Evolutionary conservation across 2,797 vertebrate genomes (phyloP), one percentile per base, ranked within the genome.

Genomic region (Characodon lateralis): DNA sequence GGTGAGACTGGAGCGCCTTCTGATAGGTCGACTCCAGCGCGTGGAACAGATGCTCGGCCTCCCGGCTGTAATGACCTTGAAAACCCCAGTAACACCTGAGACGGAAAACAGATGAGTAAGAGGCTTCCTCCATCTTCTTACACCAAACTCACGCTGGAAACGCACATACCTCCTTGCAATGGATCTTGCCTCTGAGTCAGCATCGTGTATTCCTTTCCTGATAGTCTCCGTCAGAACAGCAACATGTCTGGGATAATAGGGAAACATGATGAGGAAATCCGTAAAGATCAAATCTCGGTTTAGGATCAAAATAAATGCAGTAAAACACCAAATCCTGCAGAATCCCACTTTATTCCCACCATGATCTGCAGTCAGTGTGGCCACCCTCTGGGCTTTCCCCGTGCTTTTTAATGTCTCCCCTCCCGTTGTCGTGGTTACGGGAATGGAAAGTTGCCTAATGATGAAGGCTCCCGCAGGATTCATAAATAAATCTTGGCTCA

Each of bases 141-240:
- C 43, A 46, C 43, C 43, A 10, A 46, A 4, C 5, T 46, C 43
- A 46, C 6, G 13, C 28, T 12, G 1, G 22, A 73, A 1, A n/a
- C 24, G 43, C 50, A 97, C 98, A 96, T 96, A 99, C 98, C 98
- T 99, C 87, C 98, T 97, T 61, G 98, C 98, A 76, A 99, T 97
- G 91, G 98, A 98, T 75, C 98, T 95, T 78, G 97, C 98, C 93
- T 99, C 98, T 0, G 98, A 98, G 93, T 99, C 98, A 0, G 98
- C 98, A 39, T 99, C 98, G 1, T 99, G 97, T 80, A 99, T 97
- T 71, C 98, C 98, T 80, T 98, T 99, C 95, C 96, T 98, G 95
- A 99, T 97, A 66, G 98, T 99, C 93, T 99, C 98, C 0, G 97
- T 97, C 92, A 99, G 96, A 82, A 99, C 97, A 28, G 98, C 96